These are phyloP conservation scores for Crocodylus rhombifer DNA, from an alignment of 2,797 vertebrate species.

Conservation along the genomic window DNA sequence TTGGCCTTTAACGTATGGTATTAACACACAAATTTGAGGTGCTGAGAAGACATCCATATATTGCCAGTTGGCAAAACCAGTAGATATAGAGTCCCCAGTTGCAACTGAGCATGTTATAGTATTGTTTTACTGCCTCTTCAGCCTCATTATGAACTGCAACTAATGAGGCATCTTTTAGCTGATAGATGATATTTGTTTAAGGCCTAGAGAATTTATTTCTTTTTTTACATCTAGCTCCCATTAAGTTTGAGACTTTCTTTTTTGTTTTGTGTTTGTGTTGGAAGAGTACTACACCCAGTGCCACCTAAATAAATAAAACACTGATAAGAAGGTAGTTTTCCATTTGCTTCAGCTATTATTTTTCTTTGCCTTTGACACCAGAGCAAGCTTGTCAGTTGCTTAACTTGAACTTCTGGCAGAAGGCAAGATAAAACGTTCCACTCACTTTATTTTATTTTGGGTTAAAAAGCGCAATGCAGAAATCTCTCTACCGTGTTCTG, in stretches of 20 bases:
- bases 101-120: neutral
- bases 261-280: neutral
- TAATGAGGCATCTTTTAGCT: neutral
- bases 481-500: neutral
- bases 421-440: neutral
- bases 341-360: neutral
- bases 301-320: neutral
- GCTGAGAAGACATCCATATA: neutral
- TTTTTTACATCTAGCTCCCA: neutral
- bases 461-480: neutral
- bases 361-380: neutral
- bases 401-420: neutral
- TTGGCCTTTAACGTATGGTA: neutral
- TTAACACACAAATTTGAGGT: neutral
- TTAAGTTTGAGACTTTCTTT: slow-evolving; percentile 12
- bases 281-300: neutral
- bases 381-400: neutral
- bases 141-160: neutral
- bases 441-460: neutral
- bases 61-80: slow-evolving; percentile 1
- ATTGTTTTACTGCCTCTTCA: neutral
- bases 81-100: neutral
- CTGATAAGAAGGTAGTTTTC: neutral
- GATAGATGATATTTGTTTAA: neutral
- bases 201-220: neutral